A percentile compares a stretch with the other conserved stretches of the same genome.
Conservation (phyloP, 2,113 vertebrate genomes). For the Urocynchramus pylzowi region DNA sequence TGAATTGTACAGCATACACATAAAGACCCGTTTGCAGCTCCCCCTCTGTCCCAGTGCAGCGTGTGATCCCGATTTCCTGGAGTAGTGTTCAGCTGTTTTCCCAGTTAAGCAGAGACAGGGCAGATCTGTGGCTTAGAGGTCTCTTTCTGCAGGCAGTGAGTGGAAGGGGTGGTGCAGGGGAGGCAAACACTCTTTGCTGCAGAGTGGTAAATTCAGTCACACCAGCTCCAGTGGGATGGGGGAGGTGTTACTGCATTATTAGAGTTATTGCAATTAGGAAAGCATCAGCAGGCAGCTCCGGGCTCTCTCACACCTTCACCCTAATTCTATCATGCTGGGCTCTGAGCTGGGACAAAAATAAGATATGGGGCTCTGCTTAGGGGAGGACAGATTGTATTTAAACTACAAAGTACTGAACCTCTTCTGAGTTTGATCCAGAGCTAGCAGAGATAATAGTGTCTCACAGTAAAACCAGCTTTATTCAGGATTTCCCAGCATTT, state of each 20-base stretch:
- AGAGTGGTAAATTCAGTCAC: neutral
- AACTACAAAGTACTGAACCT: neutral
- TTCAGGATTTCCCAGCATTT: neutral
- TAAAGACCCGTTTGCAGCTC: neutral
- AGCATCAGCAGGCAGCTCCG: neutral
- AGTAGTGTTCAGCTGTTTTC: neutral
- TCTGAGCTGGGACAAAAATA: neutral
- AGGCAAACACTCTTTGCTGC: neutral
- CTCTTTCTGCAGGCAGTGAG: neutral
- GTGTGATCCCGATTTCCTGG: neutral
- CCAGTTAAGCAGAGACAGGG: neutral
- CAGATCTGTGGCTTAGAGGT: neutral
- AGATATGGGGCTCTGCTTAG: neutral
- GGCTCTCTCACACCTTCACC: neutral
- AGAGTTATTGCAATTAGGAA: neutral
- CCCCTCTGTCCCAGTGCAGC: neutral
- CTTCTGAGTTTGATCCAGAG: neutral
- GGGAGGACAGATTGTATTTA: neutral
- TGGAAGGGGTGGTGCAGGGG: neutral
- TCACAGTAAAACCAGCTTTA: neutral
- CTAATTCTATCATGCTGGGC: neutral
- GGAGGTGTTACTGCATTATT: neutral
- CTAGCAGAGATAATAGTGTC: neutral
- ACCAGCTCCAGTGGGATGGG: accelerated
- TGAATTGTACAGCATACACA: neutral